phyloP scores from a whole-genome alignment of 2,797 vertebrate species.

The Alosa sapidissima region DNA sequence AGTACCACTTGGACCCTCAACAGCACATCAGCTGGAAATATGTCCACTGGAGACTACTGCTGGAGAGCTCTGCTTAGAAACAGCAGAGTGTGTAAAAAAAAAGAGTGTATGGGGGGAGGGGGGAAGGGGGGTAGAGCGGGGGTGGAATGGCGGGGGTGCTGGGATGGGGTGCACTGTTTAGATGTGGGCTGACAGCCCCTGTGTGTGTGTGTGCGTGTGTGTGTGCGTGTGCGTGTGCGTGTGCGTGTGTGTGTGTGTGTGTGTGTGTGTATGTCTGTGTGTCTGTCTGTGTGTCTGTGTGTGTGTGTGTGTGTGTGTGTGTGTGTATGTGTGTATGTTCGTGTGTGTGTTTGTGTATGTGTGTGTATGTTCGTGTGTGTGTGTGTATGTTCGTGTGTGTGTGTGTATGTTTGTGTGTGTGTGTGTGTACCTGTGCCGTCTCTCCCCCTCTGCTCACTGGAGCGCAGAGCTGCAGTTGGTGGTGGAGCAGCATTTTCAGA shows the following conservation, averaged over 20 bases:
- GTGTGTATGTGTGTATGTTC: neutral
- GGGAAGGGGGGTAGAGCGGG: neutral
- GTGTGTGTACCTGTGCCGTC: constrained; percentile 50
- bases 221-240: neutral
- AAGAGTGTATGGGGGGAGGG: neutral
- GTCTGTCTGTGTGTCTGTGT: neutral
- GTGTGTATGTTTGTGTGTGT: constrained; percentile 10
- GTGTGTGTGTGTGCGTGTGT: neutral
- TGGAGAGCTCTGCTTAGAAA: neutral
- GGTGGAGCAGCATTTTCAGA: constrained; percentile 68
- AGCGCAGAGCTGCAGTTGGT: constrained; percentile 71
- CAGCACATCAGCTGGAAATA: neutral
- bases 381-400: neutral
- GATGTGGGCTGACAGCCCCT: constrained; percentile 18
- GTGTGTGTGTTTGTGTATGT: neutral
- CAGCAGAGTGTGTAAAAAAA: neutral
- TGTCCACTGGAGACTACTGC: neutral
- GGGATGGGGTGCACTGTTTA: constrained; percentile 29
- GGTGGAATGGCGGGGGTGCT: constrained; percentile 26
- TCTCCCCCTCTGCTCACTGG: constrained; percentile 61
- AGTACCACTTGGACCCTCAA: neutral
- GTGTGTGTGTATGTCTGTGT: neutral
- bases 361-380: neutral
- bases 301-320: neutral
- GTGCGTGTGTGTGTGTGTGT: neutral